A percentile compares a stretch with the other conserved stretches of the same genome.
These are phyloP conservation scores for Drosophila willistoni DNA, from an alignment of 1,140 invertebrate genomes.

Conservation along the genomic window DNA sequence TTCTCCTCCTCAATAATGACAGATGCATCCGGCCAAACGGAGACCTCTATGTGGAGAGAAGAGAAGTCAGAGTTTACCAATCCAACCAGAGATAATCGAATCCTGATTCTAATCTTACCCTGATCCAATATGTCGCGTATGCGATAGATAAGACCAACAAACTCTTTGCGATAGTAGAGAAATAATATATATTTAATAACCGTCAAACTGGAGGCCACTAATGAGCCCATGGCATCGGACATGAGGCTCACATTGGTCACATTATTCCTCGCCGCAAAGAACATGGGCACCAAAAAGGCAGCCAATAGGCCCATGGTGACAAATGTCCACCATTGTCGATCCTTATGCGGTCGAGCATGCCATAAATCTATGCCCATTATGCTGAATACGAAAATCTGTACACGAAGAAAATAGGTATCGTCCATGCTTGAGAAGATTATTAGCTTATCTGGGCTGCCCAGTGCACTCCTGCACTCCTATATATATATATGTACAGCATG, in stretches of 20 bases:
- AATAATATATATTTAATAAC: constrained; percentile 54
- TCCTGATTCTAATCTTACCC: constrained; percentile 38
- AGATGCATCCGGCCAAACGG: constrained; percentile 28
- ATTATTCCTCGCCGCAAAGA: constrained; percentile 37
- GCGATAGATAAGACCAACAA: constrained; percentile 51
- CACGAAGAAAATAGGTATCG: constrained; percentile 39
- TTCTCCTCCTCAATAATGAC: constrained; percentile 59
- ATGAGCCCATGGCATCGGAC: constrained; percentile 57
- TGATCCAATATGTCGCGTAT: constrained; percentile 49
- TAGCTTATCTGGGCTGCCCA: neutral
- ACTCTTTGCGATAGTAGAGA: constrained; percentile 51
- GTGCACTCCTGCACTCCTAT: neutral
- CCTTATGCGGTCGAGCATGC: constrained; percentile 28
- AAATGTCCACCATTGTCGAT: constrained; percentile 39
- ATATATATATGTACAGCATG: neutral
- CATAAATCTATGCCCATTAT: constrained; percentile 61
- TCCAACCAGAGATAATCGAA: too few species aligned
- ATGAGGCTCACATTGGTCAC: constrained; percentile 56
- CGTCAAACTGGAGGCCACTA: constrained; percentile 48
- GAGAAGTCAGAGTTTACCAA: too few species aligned
- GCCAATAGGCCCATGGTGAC: constrained; percentile 30
- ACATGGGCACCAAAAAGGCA: constrained; percentile 44
- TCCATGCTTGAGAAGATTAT: constrained; percentile 24
- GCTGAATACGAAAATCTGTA: constrained; percentile 54
- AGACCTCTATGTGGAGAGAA: constrained; percentile 36